Base-by-base conservation (phyloP, 2,797 vertebrate genomes). In the Pelochelys cantorii region DNA sequence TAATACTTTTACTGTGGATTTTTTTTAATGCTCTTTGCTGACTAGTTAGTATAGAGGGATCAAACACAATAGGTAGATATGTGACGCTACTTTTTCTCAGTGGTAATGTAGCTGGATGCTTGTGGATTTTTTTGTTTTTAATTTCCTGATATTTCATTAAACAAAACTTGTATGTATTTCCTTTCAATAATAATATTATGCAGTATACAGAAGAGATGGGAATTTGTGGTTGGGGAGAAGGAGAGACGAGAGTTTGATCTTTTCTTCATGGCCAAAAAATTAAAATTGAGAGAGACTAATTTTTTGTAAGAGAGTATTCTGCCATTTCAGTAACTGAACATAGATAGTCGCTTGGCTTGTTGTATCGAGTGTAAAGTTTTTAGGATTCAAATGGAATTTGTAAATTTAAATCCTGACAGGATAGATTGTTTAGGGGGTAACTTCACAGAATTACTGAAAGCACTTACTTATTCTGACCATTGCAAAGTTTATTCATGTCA, bases 1-100 rank as follows among this genome's bases (percentile, higher is more conserved):
- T 78, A 81, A 86, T 83, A 78, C 88, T 62, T 13, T 87, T 93
- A 37, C 4, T 77, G 9, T 65, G 85, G 60, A 81, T 92, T 81
- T 92, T 8, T 95, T 71, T 37, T 81, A 94, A 93, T 57, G 90
- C 86, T 87, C 27, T 95, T 96, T 94, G 94, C 91, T 96, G 94
- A 80, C 81, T 90, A 74, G 77, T 85, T 18, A 5, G 71, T 81
- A 93, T 88, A 84, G 90, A 65, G 83, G 87, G 88, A 77, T 74
- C 88, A 20, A 92, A 65, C 37, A 56, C 90, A 79, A 87, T 85
- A 68, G 42, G 5, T 18, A n/a, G 82, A 1, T 11, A 17, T 48
- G 92, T 85, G 94, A 85, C 79, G 54, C 31, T 89, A 92, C 90
- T 95, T 86, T 14, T 81, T 93, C 91, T 94, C 57, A 27, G 3